A percentile compares a stretch with the other conserved stretches of the same genome.
Conservation (phyloP, 2,113 vertebrate genomes). For the Gadus chalcogrammus region DNA sequence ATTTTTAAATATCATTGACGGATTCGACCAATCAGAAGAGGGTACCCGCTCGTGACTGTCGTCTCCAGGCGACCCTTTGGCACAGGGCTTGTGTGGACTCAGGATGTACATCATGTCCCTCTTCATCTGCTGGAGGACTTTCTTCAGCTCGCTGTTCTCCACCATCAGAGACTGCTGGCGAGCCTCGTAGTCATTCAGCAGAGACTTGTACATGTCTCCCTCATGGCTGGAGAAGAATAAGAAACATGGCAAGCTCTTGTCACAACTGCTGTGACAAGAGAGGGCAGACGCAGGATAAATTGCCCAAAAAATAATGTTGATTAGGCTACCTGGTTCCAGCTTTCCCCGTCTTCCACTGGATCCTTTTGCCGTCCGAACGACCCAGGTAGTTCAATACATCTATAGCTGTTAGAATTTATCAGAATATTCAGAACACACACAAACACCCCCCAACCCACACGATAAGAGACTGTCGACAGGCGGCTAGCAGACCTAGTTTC, state of each 20-base stretch:
- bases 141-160: constrained; percentile 94
- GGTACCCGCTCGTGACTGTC: constrained; percentile 79
- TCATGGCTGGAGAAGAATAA: constrained; percentile 78
- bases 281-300: neutral
- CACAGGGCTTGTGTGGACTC: constrained; percentile 77
- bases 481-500: neutral
- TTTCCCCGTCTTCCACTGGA: constrained; percentile 91
- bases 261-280: neutral
- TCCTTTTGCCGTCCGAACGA: constrained; percentile 89
- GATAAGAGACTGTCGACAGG: too few relatives aligned
- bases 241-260: constrained; percentile 4
- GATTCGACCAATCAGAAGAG: neutral
- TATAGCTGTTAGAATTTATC: constrained; percentile 77
- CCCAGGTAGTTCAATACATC: constrained; percentile 92
- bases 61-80: constrained; percentile 74
- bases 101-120: constrained; percentile 93
- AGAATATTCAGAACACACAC: neutral
- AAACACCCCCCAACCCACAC: too few relatives aligned
- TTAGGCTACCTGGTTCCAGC: constrained; percentile 76
- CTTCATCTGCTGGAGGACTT: constrained; percentile 96
- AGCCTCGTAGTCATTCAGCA: constrained; percentile 86
- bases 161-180: constrained; percentile 84
- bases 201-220: constrained; percentile 90
- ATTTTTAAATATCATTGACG: too few relatives aligned
- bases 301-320: neutral